A percentile compares a stretch with the other conserved stretches of the same genome.
Conservation (phyloP, 2,797 vertebrate genomes). For the Liparis tanakae region DNA sequence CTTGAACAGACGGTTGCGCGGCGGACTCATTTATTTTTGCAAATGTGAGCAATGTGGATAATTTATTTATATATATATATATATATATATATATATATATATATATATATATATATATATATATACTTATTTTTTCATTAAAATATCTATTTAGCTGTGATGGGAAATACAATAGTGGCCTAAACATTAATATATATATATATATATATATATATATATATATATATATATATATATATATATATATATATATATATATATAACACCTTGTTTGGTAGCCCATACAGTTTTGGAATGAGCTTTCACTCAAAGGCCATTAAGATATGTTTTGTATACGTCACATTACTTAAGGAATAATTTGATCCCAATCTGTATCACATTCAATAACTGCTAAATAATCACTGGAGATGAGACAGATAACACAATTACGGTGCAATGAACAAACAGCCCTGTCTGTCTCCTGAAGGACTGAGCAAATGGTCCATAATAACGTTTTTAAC, state of each 20-base stretch:
- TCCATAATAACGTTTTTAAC: conserved; percentile 29
- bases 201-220: no score
- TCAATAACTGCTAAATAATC: conserved; percentile 26
- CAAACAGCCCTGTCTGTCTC: conserved; percentile 2
- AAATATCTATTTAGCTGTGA: neutral
- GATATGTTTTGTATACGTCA: neutral
- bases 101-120: no score
- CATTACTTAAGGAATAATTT: neutral
- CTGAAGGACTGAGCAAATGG: conserved; percentile 8
- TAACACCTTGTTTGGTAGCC: neutral
- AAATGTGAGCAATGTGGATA: neutral
- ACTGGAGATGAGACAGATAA: conserved; percentile 16
- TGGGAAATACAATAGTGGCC: neutral
- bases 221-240: no score
- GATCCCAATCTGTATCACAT: neutral
- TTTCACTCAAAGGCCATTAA: neutral
- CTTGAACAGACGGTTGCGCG: neutral
- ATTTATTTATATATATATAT: no score
- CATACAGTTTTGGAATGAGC: neutral
- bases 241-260: no score
- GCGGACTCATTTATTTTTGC: neutral
- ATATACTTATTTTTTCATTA: neutral
- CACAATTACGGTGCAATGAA: conserved; percentile 22
- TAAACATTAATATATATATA: neutral
- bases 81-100: no score